Percentiles rank a stretch among this genome's conserved stretches.
Conservation (phyloP, 2,113 vertebrate species). For the Mormoops blainvillei region DNA sequence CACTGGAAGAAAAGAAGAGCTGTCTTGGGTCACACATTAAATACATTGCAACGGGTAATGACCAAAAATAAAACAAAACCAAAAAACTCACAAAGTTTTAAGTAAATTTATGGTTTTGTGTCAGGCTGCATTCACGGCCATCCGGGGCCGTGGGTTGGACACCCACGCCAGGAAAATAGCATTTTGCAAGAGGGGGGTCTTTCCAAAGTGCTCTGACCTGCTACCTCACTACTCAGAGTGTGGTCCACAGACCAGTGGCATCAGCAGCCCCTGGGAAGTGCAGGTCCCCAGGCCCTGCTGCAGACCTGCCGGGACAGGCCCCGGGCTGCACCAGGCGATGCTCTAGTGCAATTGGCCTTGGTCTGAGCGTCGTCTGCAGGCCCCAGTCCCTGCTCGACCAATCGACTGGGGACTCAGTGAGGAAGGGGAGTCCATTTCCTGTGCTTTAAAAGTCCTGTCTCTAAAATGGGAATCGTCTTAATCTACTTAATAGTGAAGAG, state of each 20-base stretch:
- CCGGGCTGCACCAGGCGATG: too few relatives aligned
- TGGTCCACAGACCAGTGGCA: background rate
- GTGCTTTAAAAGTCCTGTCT: background rate
- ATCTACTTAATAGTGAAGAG: background rate
- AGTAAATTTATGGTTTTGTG: too few relatives aligned
- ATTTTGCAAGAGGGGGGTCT: background rate
- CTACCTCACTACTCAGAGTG: accelerated
- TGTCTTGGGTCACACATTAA: too few relatives aligned
- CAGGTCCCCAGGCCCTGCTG: background rate
- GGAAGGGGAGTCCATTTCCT: background rate
- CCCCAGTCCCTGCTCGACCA: background rate
- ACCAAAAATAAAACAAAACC: too few relatives aligned
- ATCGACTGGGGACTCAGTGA: background rate
- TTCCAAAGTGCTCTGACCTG: accelerated
- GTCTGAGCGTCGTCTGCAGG: background rate
- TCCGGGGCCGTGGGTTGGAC: too few relatives aligned
- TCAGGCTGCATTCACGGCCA: too few relatives aligned
- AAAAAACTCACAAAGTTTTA: too few relatives aligned
- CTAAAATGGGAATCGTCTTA: background rate
- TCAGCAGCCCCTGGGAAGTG: accelerated
- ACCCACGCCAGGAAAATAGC: too few relatives aligned
- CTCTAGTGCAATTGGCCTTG: background rate
- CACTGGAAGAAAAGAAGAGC: too few relatives aligned
- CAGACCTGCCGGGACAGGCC: too few relatives aligned
- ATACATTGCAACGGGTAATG: too few relatives aligned